Percentiles rank a stretch among this genome's conserved stretches.
These are phyloP conservation scores for Cardiocondyla obscurior DNA, from an alignment of 1,140 invertebrate genomes.

Conservation along the genomic window DNA sequence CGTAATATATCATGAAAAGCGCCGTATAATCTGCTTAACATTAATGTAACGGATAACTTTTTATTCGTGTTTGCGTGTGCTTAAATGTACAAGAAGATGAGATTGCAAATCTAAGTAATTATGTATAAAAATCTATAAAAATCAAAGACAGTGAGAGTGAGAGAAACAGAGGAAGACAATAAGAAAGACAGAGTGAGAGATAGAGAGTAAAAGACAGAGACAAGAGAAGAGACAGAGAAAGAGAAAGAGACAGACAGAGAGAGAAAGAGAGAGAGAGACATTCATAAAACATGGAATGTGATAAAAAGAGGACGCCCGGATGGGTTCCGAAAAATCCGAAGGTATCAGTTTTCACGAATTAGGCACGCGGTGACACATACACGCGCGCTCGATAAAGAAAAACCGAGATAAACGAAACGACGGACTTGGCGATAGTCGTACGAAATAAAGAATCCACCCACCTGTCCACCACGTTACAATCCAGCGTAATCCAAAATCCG, in stretches of 20 bases:
- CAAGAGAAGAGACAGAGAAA: no score
- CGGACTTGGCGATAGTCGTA: no score
- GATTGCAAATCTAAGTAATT: background rate
- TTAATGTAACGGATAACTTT: background rate
- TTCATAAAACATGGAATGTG: no score
- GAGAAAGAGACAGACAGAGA: no score
- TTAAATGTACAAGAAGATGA: background rate
- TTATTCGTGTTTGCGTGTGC: background rate
- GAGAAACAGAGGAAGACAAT: no score
- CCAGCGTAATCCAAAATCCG: slow-evolving; percentile 17
- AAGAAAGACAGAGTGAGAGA: no score
- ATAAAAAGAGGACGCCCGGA: background rate
- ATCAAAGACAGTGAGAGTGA: background rate
- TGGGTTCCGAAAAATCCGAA: background rate
- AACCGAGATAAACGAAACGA: background rate
- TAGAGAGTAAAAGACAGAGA: no score
- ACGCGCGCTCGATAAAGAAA: no score
- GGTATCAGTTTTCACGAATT: background rate
- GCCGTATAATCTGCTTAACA: background rate
- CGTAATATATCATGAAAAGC: background rate
- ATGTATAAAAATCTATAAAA: background rate
- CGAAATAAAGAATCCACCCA: no score
- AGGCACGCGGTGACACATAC: background rate
- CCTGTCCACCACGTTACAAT: slow-evolving; percentile 22
- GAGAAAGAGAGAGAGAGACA: no score